A percentile compares a stretch with the other conserved stretches of the same genome.
Evolutionary conservation across 2,888 invertebrate species (phyloP).

Genomic region (Toxonevra muliebris): DNA sequence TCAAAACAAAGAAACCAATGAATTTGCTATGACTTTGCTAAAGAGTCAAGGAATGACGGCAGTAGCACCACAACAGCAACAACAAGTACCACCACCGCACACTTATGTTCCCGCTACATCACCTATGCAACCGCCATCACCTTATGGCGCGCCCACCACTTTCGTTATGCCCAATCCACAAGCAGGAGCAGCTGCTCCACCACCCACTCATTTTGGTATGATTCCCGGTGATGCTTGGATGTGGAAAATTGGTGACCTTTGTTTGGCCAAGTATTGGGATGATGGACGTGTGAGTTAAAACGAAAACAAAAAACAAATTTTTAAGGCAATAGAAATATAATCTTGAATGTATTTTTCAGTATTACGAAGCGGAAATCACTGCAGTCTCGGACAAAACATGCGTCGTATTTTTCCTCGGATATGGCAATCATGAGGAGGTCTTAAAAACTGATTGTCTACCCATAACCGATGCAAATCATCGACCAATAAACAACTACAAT

Average conservation of each 20-base stretch:
- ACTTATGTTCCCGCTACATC: conserved; percentile 25
- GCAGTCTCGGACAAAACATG: conserved; percentile 84
- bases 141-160: conserved; percentile 29
- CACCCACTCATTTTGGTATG: conserved; percentile 72
- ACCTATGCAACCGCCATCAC: conserved; percentile 32
- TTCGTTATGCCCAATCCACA: conserved; percentile 36
- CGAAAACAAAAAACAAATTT: conserved; percentile 4
- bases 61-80: conserved; percentile 34
- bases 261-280: conserved; percentile 93
- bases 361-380: conserved; percentile 84
- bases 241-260: conserved; percentile 84
- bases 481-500: conserved; percentile 52
- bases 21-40: conserved; percentile 62
- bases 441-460: conserved; percentile 84
- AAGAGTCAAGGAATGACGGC: conserved; percentile 57
- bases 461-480: conserved; percentile 63
- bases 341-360: conserved; percentile 66
- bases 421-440: conserved; percentile 91
- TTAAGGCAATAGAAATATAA: background rate
- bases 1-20: conserved; percentile 64
- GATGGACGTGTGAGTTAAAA: conserved; percentile 77
- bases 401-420: conserved; percentile 86
- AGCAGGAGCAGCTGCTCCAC: conserved; percentile 50
- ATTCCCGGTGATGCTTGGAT: conserved; percentile 60
- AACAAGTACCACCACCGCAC: conserved; percentile 31